Base-by-base conservation (phyloP, 1,140 invertebrate species). In the Pachypeltis micranthus region DNA sequence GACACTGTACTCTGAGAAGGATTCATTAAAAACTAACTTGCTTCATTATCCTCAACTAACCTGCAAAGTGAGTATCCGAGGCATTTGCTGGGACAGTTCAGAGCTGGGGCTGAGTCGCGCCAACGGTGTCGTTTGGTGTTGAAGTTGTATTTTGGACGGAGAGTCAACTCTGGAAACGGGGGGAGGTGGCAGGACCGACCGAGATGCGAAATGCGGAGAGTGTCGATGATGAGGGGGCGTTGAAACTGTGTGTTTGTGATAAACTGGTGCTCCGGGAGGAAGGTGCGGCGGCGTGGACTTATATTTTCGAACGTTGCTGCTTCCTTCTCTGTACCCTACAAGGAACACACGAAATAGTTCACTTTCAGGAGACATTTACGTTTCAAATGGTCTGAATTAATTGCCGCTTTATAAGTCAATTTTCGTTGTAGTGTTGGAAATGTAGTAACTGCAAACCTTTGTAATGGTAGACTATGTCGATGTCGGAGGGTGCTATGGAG, bases 391-490 rank as follows among this genome's bases (percentile, higher is more conserved):
- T n/a, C n/a, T n/a, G n/a, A n/a, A n/a, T n/a, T n/a, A n/a, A n/a
- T n/a, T n/a, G n/a, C n/a, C n/a, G n/a, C 10, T 39, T 39, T 39
- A 39, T 10, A 39, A 10, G 34, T 39, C 10, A 10, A 39, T n/a
- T n/a, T n/a, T n/a, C n/a, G n/a, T n/a, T n/a, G n/a, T n/a, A n/a
- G n/a, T 14, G 7, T 57, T 57, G 4, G 59, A 23, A 27, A 31
- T 75, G 24, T 23, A 47, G 26, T 60, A 19, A 16, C 19, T 28
- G 26, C 59, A 63, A 65, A 71, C 70, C 91, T 78, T 96, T 95
- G 72, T 97, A 97, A 73, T 97, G 93, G 70, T 94, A 94, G 1
- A 95, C 91, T 64, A 97, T 91, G 71, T 97, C 94, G 65, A 96
- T 96, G 74, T 97, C 95, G 12, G 92, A 95, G 0, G 95, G 93